Base-by-base conservation (phyloP, 2,113 vertebrate species). In the Lepisosteus osseus region DNA sequence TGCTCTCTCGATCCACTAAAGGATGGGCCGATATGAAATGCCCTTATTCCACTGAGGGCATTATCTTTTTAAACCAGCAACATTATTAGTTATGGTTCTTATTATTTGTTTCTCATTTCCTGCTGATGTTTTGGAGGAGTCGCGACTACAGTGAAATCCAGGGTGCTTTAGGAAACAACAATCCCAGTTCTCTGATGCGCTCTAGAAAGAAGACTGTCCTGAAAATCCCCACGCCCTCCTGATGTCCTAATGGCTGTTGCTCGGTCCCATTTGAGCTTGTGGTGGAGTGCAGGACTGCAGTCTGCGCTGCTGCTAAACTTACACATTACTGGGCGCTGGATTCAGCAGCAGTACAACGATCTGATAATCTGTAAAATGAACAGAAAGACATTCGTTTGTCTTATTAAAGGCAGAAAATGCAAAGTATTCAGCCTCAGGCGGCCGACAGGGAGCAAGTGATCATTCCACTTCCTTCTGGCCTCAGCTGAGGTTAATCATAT, bases 361-460 rank as follows among this genome's bases (percentile, higher is more conserved):
- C 65, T 51, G 55, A 47, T 47, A 51, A 71, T 54, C 57, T 29
- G 29, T 29, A 29, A 29, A 29, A 29, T 29, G 29, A 29, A 29
- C 29, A n/a, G 15, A 62, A 59, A 69, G 59, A 62, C 44, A 59
- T 62, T 51, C 43, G 47, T 63, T 62, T 43, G 44, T 62, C 59
- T 71, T 42, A 29, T 61, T 59, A 59, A 69, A 69, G 11, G 17
- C 67, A 59, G 54, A 59, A 68, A 69, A 56, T 40, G 47, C 47
- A 6, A 67, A 47, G 13, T 45, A 43, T 57, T 42, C 61, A 14
- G 59, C 45, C 45, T n/a, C 7, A 62, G 69, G 61, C 15, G 13
- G 11, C 45, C 14, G 61, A 42, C 59, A 14, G 6, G 14, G 17
- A 7, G 44, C 29, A 43, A 63, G 55, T 65, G 45, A n/a, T 40